These are phyloP conservation scores for Drosophila sordidapex DNA, from an alignment of 2,888 invertebrate species.

Conservation along the genomic window DNA sequence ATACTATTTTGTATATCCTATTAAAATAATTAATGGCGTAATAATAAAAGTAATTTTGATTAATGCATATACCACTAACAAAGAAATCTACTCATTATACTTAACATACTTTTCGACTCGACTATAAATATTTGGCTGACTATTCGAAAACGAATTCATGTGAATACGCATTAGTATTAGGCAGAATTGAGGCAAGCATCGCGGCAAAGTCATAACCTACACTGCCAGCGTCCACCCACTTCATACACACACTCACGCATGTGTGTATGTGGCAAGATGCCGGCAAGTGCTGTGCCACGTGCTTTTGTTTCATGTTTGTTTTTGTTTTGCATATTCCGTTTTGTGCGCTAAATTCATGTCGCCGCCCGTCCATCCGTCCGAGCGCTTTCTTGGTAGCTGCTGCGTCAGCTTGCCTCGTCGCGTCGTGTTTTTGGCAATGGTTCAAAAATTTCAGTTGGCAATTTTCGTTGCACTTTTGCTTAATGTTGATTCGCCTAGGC, in stretches of 20 bases:
- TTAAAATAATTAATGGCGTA: too few species aligned
- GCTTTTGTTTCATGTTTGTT: slow-evolving; percentile 53
- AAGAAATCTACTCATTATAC: background rate
- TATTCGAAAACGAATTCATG: background rate
- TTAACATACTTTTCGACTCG: background rate
- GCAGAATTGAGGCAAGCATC: slow-evolving; percentile 9
- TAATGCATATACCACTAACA: background rate
- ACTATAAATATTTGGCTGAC: background rate
- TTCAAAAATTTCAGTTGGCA: slow-evolving; percentile 57
- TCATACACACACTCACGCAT: background rate
- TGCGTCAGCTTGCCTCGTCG: slow-evolving; percentile 40
- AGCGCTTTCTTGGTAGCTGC: slow-evolving; percentile 6
- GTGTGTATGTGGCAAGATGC: slow-evolving; percentile 29
- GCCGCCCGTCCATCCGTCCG: slow-evolving; percentile 13
- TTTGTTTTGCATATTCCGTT: slow-evolving; percentile 61
- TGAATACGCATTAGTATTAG: background rate
- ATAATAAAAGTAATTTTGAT: background rate
- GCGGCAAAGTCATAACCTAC: slow-evolving; percentile 14
- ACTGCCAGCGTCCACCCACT: background rate
- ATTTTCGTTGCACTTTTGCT: slow-evolving; percentile 69
- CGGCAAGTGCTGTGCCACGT: slow-evolving; percentile 56
- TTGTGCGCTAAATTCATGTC: slow-evolving; percentile 43
- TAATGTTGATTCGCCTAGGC: slow-evolving; percentile 76
- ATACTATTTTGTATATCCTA: background rate
- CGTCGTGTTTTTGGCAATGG: slow-evolving; percentile 68